These are phyloP conservation scores for Corythornis cristatus DNA, from an alignment of 2,113 vertebrate species.

Conservation along the genomic window DNA sequence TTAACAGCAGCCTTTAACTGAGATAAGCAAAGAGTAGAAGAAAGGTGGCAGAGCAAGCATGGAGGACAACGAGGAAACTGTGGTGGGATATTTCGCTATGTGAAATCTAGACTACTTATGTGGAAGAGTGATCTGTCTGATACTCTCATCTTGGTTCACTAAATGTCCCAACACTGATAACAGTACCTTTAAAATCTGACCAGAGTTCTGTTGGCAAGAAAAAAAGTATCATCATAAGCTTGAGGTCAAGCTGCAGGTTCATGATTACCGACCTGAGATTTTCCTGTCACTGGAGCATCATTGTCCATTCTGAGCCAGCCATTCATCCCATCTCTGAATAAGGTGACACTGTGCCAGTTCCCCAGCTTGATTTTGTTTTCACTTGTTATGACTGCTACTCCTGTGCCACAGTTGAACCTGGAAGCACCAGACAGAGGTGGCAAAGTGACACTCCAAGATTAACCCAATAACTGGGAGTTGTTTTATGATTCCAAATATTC, in stretches of 20 bases:
- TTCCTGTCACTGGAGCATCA: conserved; percentile 82
- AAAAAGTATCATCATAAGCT: neutral
- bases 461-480: neutral
- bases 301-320: conserved; percentile 90
- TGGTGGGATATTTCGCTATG: neutral
- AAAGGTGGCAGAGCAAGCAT: neutral
- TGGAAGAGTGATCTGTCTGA: neutral
- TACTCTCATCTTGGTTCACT: neutral
- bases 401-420: conserved; percentile 97
- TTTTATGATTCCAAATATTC: neutral
- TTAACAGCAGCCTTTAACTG: neutral
- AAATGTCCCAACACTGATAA: neutral
- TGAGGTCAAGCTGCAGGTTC: neutral
- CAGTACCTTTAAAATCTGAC: neutral
- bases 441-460: neutral
- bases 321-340: conserved; percentile 86
- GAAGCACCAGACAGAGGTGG: neutral
- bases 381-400: conserved; percentile 83
- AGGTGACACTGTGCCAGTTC: conserved; percentile 83
- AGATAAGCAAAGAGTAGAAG: neutral
- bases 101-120: accelerated
- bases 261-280: conserved; percentile 83
- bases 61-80: neutral
- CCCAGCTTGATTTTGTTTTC: conserved; percentile 85
- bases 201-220: neutral